phyloP scores from a whole-genome alignment of 2,797 vertebrate species.

The Poeciliopsis presidionis region DNA sequence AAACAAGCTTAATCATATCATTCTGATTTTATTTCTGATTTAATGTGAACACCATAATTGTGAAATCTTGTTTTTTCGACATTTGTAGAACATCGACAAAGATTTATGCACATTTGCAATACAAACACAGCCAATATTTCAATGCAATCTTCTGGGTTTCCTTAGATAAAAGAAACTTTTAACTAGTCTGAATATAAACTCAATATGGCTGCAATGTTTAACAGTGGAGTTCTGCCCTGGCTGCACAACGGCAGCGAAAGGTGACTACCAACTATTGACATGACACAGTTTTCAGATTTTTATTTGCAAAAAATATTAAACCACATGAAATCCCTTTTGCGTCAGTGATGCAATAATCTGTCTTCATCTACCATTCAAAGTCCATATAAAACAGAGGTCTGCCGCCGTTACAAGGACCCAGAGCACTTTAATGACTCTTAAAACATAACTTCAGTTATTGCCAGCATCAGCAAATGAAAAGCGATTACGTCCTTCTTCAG shows the following conservation, averaged over 20 bases:
- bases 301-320: neutral
- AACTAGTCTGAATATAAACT: neutral
- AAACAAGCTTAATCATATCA: too few relatives aligned
- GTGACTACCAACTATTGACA: neutral
- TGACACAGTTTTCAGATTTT: neutral
- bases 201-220: neutral
- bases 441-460: neutral
- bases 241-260: neutral
- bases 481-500: slow-evolving; percentile 27
- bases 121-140: too few relatives aligned
- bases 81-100: too few relatives aligned
- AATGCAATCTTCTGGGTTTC: neutral
- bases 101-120: too few relatives aligned
- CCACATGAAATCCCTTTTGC: neutral
- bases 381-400: neutral
- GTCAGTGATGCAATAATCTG: neutral
- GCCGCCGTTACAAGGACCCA: neutral
- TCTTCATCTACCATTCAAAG: neutral
- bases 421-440: neutral
- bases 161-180: neutral
- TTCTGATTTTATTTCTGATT: too few relatives aligned
- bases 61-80: too few relatives aligned
- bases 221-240: neutral
- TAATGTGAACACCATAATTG: too few relatives aligned
- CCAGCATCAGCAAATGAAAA: slow-evolving; percentile 23